Percentiles rank a stretch among this genome's conserved stretches.
Evolutionary conservation across 2,888 invertebrate genomes (phyloP).

Genomic region (Aphidius colemani): DNA sequence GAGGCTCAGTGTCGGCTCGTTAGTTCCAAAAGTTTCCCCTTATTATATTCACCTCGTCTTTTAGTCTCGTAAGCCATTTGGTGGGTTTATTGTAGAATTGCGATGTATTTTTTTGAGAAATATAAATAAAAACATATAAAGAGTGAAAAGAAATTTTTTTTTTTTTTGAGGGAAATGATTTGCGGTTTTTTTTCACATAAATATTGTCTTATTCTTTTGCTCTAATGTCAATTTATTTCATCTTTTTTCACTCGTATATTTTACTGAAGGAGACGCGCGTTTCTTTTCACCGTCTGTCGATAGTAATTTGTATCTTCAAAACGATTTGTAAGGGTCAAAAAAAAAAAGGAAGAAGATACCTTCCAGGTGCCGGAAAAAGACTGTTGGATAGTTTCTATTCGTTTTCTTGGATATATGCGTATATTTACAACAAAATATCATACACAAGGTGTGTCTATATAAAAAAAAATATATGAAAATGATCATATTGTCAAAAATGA

Average conservation of each 20-base stretch:
- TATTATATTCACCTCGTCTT: slow-evolving; percentile 9
- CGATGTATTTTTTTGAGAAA: neutral
- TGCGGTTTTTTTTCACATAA: slow-evolving; percentile 30
- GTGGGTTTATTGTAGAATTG: too few relatives aligned
- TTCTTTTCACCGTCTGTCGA: slow-evolving; percentile 14
- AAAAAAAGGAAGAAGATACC: slow-evolving; percentile 3
- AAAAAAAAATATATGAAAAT: slow-evolving; percentile 4
- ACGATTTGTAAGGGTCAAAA: slow-evolving; percentile 39
- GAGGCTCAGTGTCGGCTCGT: too few relatives aligned
- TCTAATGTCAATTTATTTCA: slow-evolving; percentile 11
- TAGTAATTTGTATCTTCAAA: slow-evolving; percentile 50
- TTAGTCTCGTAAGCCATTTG: neutral
- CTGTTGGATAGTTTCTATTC: neutral
- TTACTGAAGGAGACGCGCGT: neutral
- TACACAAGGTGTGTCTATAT: neutral
- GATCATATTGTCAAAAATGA: slow-evolving; percentile 22
- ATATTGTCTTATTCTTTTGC: too few relatives aligned
- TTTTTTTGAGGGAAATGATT: slow-evolving; percentile 19
- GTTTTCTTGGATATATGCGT: slow-evolving; percentile 1
- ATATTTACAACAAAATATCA: neutral
- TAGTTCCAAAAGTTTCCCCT: slow-evolving; percentile 16
- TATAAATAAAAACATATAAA: slow-evolving; percentile 2
- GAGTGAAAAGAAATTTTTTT: slow-evolving; percentile 5
- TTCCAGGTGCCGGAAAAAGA: slow-evolving; percentile 1
- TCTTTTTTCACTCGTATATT: slow-evolving; percentile 1